A percentile compares a stretch with the other conserved stretches of the same genome.
phyloP scores from a whole-genome alignment of 1,140 invertebrate genomes.

The Aphidius gifuensis region DNA sequence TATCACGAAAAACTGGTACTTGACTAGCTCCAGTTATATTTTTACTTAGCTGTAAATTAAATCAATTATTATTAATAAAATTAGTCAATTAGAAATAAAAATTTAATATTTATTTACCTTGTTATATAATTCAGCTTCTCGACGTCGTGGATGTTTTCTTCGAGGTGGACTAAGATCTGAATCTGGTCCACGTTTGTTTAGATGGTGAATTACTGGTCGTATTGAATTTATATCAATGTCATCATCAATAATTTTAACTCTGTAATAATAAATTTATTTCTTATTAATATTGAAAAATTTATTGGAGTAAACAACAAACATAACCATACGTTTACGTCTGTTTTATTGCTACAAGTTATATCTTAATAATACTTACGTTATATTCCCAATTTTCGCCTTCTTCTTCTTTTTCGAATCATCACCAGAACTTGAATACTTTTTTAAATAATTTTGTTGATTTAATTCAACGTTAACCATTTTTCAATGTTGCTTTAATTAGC shows the following conservation, averaged over 20 bases:
- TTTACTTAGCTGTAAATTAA: constrained; percentile 61
- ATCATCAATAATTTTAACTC: constrained; percentile 87
- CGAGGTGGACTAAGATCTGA: constrained; percentile 29
- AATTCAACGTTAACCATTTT: constrained; percentile 36
- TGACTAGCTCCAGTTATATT: constrained; percentile 75
- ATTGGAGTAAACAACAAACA: constrained; percentile 21
- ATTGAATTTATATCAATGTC: constrained; percentile 70
- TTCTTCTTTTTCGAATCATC: constrained; percentile 64
- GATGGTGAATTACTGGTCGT: constrained; percentile 42
- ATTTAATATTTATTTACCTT: constrained; percentile 8
- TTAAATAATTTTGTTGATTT: constrained; percentile 78
- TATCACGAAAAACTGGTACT: constrained; percentile 65
- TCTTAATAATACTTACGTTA: constrained; percentile 43
- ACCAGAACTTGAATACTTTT: constrained; percentile 70
- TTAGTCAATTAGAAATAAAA: too few species aligned
- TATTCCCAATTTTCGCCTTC: constrained; percentile 56
- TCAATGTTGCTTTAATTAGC: too few species aligned
- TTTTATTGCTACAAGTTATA: constrained; percentile 15
- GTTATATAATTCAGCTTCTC: constrained; percentile 71
- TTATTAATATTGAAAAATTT: constrained; percentile 2
- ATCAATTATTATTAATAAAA: not conserved
- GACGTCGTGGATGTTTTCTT: constrained; percentile 36
- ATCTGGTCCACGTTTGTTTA: constrained; percentile 7
- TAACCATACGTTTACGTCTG: constrained; percentile 27
- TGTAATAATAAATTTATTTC: constrained; percentile 52